Percentiles rank a stretch among this genome's conserved stretches.
These are phyloP conservation scores for Rhinichthys klamathensis DNA, from an alignment of 2,113 vertebrate species.

Conservation along the genomic window DNA sequence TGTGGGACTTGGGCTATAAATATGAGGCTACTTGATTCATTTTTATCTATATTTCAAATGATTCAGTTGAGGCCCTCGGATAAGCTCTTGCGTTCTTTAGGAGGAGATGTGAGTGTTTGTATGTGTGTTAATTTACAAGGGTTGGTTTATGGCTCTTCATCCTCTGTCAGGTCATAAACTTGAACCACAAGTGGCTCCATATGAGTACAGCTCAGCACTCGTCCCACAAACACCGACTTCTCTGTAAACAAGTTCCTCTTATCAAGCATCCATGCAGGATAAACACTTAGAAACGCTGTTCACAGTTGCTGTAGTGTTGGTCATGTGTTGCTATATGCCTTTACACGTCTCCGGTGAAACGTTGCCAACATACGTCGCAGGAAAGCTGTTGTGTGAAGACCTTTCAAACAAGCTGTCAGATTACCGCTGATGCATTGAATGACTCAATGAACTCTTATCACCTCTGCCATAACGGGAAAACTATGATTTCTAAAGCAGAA, in stretches of 20 bases:
- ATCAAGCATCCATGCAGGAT: constrained; percentile 14
- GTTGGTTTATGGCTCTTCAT: constrained; percentile 65
- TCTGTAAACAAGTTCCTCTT: constrained; percentile 41
- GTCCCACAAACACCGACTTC: constrained; percentile 44
- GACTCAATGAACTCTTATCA: constrained; percentile 26
- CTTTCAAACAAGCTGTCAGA: constrained; percentile 33
- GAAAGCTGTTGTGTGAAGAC: constrained; percentile 10
- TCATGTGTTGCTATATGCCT: not conserved
- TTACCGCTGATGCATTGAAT: constrained; percentile 8
- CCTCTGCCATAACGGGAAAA: constrained; percentile 10
- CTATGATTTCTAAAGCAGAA: not conserved
- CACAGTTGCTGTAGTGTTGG: not conserved
- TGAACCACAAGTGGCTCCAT: constrained; percentile 64
- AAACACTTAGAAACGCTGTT: constrained; percentile 10
- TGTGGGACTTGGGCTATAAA: too few species aligned
- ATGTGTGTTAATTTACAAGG: constrained; percentile 3
- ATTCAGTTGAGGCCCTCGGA: not conserved
- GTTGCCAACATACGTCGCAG: constrained; percentile 2
- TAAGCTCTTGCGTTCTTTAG: not conserved
- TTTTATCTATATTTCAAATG: not conserved
- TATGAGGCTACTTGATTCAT: not conserved
- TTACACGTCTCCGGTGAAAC: not conserved
- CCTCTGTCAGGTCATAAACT: constrained; percentile 70
- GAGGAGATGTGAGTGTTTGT: not conserved
- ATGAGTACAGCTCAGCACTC: constrained; percentile 60